Base-by-base conservation (phyloP, 2,797 vertebrate species). In the Naso thynnoides region DNA sequence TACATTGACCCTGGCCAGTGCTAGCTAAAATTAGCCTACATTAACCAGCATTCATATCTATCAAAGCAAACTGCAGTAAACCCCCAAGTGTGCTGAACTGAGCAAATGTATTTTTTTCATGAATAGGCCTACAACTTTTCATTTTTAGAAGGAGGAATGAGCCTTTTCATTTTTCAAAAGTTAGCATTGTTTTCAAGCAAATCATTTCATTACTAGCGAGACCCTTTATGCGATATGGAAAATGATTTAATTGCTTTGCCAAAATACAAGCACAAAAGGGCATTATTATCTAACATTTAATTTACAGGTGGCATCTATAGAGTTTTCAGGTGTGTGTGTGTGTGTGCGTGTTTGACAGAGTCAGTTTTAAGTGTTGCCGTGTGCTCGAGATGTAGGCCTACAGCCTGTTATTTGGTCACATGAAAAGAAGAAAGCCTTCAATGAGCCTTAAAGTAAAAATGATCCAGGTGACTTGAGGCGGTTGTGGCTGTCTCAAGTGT, bases 381-480 rank as follows among this genome's bases (percentile, higher is more conserved):
- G 56, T 76, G 67, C 55, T 63, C 21, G 58, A 79, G 57, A 13
- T 23, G 47, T 42, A n/a, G n/a, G n/a, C n/a, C n/a, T n/a, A 59
- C 53, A 11, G 13, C 33, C 66, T 72, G 47, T 66, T 67, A 63
- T 87, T 83, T 86, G 70, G 84, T 76, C 31, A 44, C 56, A 61
- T 70, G 69, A 84, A 82, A 86, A 68, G 53, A 27, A 63, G 53
- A 57, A 21, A 8, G 69, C 55, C 66, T 61, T 44, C 53, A 50
- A 82, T 52, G 23, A 8, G 69, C 55, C 66, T 61, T 44, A 55
- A 50, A 82, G 78, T 77, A 78, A 90, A 88, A 59, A 58, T 79
- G 80, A 78, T 87, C 42, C 75, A 83, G 80, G 84, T 83, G 85
- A 90, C 82, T 84, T 29, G 72, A 78, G 66, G 79, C 60, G 56